Evolutionary conservation across 2,888 invertebrate genomes (phyloP).

Genomic region (Cryptosula pallasiana): DNA sequence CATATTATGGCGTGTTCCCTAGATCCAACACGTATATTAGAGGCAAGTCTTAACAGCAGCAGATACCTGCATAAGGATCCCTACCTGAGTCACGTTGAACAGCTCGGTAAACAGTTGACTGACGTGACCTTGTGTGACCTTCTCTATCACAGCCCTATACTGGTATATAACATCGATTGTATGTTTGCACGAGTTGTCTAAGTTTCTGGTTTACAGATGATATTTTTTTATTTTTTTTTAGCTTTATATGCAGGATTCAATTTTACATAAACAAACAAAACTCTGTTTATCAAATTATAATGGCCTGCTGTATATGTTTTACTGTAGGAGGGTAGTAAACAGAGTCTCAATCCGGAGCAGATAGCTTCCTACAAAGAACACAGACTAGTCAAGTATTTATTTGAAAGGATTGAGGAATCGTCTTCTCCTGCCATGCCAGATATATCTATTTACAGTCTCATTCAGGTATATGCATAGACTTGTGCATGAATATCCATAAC

Average conservation of each 20-base stretch:
- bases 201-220: too few relatives aligned
- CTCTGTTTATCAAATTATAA: too few relatives aligned
- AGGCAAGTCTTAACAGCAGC: constrained; percentile 2
- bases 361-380: not conserved
- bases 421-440: not conserved
- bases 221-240: too few relatives aligned
- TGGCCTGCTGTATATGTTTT: too few relatives aligned
- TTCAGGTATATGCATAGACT: too few relatives aligned
- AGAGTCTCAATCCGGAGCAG: not conserved
- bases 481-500: too few relatives aligned
- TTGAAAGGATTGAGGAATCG: not conserved
- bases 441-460: not conserved
- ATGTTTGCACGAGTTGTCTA: too few relatives aligned
- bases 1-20: too few relatives aligned
- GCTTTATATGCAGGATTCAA: too few relatives aligned
- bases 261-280: too few relatives aligned
- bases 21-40: not conserved
- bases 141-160: constrained; percentile 15
- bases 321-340: not conserved
- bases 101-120: not conserved
- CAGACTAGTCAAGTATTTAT: not conserved
- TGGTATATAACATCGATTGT: not conserved
- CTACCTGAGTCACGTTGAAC: not conserved
- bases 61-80: not conserved
- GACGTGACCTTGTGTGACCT: not conserved